phyloP scores from a whole-genome alignment of 2,797 vertebrate genomes.

The Sternotherus odoratus region DNA sequence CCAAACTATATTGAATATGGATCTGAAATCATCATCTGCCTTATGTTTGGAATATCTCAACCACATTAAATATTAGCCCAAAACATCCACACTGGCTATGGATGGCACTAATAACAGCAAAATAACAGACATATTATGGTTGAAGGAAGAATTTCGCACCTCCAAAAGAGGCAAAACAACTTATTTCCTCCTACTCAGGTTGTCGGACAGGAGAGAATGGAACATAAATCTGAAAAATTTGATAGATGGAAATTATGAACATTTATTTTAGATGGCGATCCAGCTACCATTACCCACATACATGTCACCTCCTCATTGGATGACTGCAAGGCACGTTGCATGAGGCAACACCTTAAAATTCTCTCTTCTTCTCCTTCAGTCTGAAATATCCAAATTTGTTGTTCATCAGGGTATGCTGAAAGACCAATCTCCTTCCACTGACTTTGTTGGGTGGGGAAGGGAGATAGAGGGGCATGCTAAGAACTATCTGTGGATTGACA shows the following conservation, averaged over 20 bases:
- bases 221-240: neutral
- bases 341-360: neutral
- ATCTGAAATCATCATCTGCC: neutral
- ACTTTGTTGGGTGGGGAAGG: neutral
- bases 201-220: neutral
- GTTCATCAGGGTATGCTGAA: neutral
- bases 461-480: neutral
- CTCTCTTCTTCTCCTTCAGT: neutral
- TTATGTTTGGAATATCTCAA: neutral
- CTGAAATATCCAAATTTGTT: neutral
- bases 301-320: neutral
- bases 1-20: neutral
- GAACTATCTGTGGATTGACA: neutral
- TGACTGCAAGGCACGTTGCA: neutral
- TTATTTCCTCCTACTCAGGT: neutral
- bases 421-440: neutral
- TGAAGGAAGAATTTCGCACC: neutral
- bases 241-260: neutral
- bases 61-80: neutral
- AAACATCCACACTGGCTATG: neutral
- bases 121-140: neutral
- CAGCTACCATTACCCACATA: neutral
- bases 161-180: neutral
- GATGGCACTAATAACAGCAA: neutral
- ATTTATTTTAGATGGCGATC: neutral